These are phyloP conservation scores for Selenia dentaria DNA, from an alignment of 2,888 invertebrate genomes.

Conservation along the genomic window DNA sequence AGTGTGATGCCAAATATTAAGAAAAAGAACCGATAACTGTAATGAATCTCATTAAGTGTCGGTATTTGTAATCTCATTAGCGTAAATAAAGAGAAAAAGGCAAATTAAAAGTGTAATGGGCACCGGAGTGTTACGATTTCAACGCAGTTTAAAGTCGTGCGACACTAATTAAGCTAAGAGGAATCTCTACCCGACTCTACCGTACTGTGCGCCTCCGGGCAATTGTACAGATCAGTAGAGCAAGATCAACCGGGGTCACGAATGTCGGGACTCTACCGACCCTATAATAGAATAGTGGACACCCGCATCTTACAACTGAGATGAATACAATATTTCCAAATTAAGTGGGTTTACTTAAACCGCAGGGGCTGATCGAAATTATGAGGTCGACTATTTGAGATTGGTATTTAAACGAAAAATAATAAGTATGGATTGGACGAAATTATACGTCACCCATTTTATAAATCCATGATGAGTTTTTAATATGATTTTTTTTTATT, in stretches of 20 bases:
- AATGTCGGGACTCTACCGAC: slow-evolving; percentile 52
- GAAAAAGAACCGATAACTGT: background rate
- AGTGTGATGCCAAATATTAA: no score
- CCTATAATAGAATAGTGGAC: slow-evolving; percentile 68
- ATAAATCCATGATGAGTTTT: no score
- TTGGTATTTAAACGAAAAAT: slow-evolving; percentile 5
- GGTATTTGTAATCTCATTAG: slow-evolving; percentile 18
- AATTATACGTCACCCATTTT: no score
- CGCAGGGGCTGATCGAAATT: slow-evolving; percentile 40
- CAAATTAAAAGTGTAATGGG: slow-evolving; percentile 19
- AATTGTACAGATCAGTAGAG: slow-evolving; percentile 44
- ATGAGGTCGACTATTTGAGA: slow-evolving; percentile 30
- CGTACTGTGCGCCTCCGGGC: slow-evolving; percentile 46
- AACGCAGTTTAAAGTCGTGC: slow-evolving; percentile 41
- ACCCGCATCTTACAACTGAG: slow-evolving; percentile 66
- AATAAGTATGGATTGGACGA: no score
- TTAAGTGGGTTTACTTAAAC: slow-evolving; percentile 56
- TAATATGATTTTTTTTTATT: no score
- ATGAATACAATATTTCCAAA: slow-evolving; percentile 61
- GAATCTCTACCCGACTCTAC: slow-evolving; percentile 45
- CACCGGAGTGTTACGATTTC: slow-evolving; percentile 18
- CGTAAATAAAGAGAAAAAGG: slow-evolving; percentile 21
- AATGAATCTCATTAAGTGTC: slow-evolving; percentile 12
- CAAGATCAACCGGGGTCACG: slow-evolving; percentile 42
- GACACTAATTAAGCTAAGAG: slow-evolving; percentile 62